Conservation (phyloP, 2,113 vertebrate species). For the Platycercus adscitus region DNA sequence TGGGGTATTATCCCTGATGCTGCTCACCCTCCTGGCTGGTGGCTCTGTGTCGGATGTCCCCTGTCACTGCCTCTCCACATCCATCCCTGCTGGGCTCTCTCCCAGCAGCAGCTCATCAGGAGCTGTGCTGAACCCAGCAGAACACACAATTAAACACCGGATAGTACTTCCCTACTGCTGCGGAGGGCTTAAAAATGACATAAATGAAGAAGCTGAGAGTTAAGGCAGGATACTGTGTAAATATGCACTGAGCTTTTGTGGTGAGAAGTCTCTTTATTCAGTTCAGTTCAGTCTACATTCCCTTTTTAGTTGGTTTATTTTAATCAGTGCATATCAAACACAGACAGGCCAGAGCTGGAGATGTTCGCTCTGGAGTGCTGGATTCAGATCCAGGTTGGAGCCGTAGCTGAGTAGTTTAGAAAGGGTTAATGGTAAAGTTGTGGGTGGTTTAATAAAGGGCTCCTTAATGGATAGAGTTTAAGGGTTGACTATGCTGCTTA, state of each 20-base stretch:
- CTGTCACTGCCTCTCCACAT: rapidly evolving
- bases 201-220: constrained; percentile 44
- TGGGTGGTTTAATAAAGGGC: background rate
- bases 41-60: background rate
- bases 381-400: background rate
- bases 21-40: background rate
- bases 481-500: background rate
- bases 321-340: background rate
- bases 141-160: constrained; percentile 15
- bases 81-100: background rate
- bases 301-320: background rate
- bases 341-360: background rate
- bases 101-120: background rate
- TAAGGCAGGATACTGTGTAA: constrained; percentile 41
- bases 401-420: background rate
- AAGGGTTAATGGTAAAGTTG: background rate
- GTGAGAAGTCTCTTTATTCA: constrained; percentile 29
- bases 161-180: constrained; percentile 12
- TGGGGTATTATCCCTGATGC: background rate
- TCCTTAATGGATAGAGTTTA: background rate
- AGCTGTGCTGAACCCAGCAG: background rate
- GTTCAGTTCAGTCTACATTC: background rate
- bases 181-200: constrained; percentile 22
- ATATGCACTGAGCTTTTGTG: constrained; percentile 45
- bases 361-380: background rate